phyloP scores from a whole-genome alignment of 2,888 invertebrate genomes.

The Mongoloraphidia duomilia region DNA sequence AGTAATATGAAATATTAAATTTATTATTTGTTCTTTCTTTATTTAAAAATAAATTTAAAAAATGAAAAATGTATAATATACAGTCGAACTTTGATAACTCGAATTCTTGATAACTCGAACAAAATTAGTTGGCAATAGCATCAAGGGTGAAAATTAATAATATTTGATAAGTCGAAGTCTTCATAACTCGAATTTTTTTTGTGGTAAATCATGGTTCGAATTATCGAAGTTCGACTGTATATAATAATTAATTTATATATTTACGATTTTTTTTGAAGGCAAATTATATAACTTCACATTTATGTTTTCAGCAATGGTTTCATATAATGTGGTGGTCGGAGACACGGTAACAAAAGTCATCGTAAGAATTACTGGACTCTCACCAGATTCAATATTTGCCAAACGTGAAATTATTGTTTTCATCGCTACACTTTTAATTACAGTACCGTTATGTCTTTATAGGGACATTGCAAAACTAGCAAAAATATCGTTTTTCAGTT shows the following conservation, averaged over 20 bases:
- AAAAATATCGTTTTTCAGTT: conserved; percentile 50
- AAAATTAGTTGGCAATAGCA: too few species aligned
- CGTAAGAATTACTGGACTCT: conserved; percentile 47
- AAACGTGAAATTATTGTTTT: conserved; percentile 54
- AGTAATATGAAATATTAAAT: too few species aligned
- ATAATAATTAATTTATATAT: background rate
- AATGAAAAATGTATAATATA: conserved; percentile 1
- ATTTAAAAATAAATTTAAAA: background rate
- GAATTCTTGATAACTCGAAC: too few species aligned
- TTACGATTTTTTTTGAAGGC: conserved; percentile 2
- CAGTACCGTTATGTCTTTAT: conserved; percentile 66
- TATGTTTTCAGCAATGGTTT: conserved; percentile 60
- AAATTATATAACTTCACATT: background rate
- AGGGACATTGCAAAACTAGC: conserved; percentile 57
- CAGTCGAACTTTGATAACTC: too few species aligned
- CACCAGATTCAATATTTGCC: conserved; percentile 38
- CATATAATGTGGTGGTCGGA: conserved; percentile 76
- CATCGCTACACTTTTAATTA: conserved; percentile 55
- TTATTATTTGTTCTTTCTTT: background rate
- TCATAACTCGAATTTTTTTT: too few species aligned
- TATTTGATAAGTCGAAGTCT: too few species aligned
- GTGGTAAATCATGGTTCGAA: too few species aligned
- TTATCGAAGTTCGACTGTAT: too few species aligned
- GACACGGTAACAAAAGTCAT: conserved; percentile 74
- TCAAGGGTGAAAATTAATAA: too few species aligned